Base-by-base conservation (phyloP, 2,888 invertebrate genomes). In the Pegoplata infirma region DNA sequence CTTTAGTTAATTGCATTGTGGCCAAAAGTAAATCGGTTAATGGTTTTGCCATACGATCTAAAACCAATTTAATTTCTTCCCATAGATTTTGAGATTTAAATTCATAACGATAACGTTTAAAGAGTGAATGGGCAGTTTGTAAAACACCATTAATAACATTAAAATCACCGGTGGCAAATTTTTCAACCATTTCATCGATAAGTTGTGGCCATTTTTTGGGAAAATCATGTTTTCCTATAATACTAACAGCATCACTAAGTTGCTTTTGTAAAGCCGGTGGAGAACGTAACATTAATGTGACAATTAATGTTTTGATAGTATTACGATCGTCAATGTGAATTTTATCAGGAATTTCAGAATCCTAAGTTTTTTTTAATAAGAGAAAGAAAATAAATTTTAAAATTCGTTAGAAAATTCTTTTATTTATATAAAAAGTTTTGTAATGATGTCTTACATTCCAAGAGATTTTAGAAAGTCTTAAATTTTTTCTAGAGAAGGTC, bases 211-310 rank as follows among this genome's bases (percentile, higher is more conserved):
- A 99, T 88, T 97, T 96, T 79, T 94, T 93, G 0, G 99, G 99
- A 88, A 99, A 99, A 90, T 99, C 99, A 83, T 95, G 94, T 86
- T 95, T 94, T n/a, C 98, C 98, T 76, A 99, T 98, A 23, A 97
- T 96, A 82, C 97, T 96, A 46, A 99, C 96, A 0, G 98, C 97
- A 90, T 98, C 98, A 84, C 97, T 98, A 55, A 98, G 91, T 90
- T 99, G 98, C 84, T 96, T 94, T 88, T 99, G 98, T 76, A 98
- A 94, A 0, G 94, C 92, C 85, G 96, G 95, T 0, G 97, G 97
- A 25, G 97, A 96, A 84, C 94, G 94, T 77, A 99, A 91, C 98
- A 99, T 99, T 25, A 98, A 90, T 32, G 95, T 94, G 2, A 98
- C 95, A 83, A 98, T 97, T 1, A 95, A 91, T 10, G 93, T 92